Conservation (phyloP, 2,113 vertebrate species). For the Hydropotes inermis region DNA sequence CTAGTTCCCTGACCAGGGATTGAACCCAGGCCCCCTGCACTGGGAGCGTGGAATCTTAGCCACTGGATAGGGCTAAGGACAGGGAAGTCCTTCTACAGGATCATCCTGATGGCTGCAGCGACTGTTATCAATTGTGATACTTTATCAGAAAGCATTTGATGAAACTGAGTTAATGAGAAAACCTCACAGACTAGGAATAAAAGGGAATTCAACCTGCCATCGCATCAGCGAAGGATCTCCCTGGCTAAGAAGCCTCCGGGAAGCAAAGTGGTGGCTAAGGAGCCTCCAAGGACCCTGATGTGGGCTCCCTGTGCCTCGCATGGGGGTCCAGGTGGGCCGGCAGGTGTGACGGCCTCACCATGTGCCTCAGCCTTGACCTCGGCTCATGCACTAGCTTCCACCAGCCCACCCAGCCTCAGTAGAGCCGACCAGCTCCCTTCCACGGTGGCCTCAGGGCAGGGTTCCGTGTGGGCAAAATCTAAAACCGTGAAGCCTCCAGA, state of each 20-base stretch:
- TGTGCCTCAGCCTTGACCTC: fast-evolving
- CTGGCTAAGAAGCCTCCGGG: not conserved
- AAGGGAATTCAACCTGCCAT: not conserved
- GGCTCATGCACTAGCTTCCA: too few species aligned
- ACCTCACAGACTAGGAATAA: too few species aligned
- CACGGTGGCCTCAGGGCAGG: fast-evolving
- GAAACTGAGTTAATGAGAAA: not conserved
- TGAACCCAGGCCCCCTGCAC: not conserved
- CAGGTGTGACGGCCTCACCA: not conserved
- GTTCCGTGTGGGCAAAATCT: fast-evolving
- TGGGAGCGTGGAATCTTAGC: not conserved
- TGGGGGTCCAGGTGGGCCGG: fast-evolving
- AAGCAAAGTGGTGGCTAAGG: fast-evolving
- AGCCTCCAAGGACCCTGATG: fast-evolving
- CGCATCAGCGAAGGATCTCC: fast-evolving
- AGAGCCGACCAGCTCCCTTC: not conserved
- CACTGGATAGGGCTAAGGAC: not conserved
- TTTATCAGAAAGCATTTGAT: not conserved
- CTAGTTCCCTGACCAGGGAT: not conserved
- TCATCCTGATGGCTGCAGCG: fast-evolving
- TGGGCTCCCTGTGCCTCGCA: fast-evolving
- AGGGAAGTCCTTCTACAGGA: not conserved
- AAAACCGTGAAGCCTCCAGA: not conserved
- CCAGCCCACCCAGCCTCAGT: fast-evolving
- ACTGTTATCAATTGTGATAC: not conserved